Evolutionary conservation across 2,113 vertebrate genomes (phyloP).

Genomic region (Leptosomus discolor): DNA sequence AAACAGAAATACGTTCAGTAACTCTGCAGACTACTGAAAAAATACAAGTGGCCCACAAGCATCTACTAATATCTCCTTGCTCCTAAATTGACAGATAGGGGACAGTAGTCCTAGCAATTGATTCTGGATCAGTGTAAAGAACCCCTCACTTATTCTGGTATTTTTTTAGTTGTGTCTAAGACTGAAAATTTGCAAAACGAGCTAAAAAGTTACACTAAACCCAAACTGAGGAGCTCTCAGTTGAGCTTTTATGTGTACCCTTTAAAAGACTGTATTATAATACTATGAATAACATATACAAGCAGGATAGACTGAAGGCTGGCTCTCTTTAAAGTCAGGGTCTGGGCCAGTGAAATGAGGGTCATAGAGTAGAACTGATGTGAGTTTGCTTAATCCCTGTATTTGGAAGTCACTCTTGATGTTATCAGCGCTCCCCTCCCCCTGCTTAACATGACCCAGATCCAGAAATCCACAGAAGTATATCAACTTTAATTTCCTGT

Average conservation of each 20-base stretch:
- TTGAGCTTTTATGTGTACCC: neutral
- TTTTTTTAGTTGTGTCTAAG: neutral
- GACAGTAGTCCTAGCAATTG: neutral
- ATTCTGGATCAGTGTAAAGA: neutral
- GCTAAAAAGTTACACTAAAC: neutral
- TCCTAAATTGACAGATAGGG: neutral
- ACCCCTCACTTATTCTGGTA: neutral
- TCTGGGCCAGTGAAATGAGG: neutral
- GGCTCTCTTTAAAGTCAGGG: neutral
- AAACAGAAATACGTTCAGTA: neutral
- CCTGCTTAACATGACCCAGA: neutral
- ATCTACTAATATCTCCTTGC: neutral
- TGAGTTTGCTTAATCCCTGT: neutral
- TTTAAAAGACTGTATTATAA: neutral
- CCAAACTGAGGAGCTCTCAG: neutral
- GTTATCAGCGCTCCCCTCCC: neutral
- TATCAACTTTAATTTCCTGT: conserved; percentile 45
- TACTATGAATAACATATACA: neutral
- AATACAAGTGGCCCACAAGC: neutral
- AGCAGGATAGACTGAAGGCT: neutral
- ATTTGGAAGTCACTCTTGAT: conserved; percentile 26
- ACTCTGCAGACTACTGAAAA: neutral
- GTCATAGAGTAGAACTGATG: neutral
- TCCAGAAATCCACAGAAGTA: conserved; percentile 35
- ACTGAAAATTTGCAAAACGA: neutral